Evolutionary conservation across 2,113 vertebrate genomes (phyloP).

Genomic region (Suncus etruscus): DNA sequence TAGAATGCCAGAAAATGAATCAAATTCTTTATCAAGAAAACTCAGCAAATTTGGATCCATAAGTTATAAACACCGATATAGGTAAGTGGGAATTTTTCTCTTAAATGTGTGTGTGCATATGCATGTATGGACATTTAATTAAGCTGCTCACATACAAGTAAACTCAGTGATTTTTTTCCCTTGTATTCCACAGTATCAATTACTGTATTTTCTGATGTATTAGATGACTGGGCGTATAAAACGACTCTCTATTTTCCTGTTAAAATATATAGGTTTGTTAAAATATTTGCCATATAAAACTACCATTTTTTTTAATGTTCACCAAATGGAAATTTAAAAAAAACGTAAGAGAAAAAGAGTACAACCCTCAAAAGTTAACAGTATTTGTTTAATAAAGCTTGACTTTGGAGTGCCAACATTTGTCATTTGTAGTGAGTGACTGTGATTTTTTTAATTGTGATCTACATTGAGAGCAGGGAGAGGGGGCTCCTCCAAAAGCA

Average conservation of each 20-base stretch:
- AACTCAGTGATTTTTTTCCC: not conserved
- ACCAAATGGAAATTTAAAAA: too few species aligned
- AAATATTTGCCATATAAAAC: not conserved
- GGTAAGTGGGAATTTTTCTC: conserved; percentile 84
- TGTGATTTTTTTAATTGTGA: too few species aligned
- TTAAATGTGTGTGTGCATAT: not conserved
- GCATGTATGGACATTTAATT: conserved; percentile 28
- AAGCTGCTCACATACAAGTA: not conserved
- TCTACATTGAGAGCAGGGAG: too few species aligned
- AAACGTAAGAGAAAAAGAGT: too few species aligned
- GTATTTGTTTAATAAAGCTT: too few species aligned
- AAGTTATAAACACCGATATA: conserved; percentile 91
- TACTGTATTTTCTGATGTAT: too few species aligned
- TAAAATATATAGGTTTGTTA: not conserved
- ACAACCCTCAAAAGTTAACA: too few species aligned
- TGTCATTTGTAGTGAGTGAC: too few species aligned
- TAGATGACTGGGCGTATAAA: too few species aligned
- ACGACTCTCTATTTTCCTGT: not conserved
- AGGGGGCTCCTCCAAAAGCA: too few species aligned
- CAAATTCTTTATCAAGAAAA: conserved; percentile 90
- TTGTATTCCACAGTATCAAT: not conserved
- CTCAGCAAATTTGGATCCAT: conserved; percentile 92
- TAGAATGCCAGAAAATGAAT: conserved; percentile 93
- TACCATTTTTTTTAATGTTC: too few species aligned
- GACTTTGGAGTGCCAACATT: too few species aligned